Conservation (phyloP, 2,113 vertebrate genomes). For the Sylvilagus bachmani region DNA sequence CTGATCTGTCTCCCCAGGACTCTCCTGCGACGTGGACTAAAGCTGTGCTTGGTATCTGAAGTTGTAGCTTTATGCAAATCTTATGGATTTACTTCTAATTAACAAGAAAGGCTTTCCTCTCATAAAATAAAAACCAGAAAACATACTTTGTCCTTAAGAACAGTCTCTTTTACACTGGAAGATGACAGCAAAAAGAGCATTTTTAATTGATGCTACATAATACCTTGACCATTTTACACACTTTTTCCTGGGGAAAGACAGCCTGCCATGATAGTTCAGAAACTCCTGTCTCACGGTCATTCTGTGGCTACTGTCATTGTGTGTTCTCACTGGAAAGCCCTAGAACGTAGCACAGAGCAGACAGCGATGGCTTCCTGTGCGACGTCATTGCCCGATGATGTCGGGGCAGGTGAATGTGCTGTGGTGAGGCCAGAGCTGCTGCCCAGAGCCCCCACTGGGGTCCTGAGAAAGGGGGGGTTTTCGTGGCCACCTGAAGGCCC, state of each 20-base stretch:
- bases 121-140: slow-evolving; percentile 31
- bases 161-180: neutral
- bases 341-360: too few relatives aligned
- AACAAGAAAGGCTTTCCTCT: slow-evolving; percentile 29
- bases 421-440: neutral
- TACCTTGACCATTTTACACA: slow-evolving; percentile 1
- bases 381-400: neutral
- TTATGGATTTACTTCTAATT: neutral
- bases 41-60: slow-evolving; percentile 23
- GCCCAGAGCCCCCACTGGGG: neutral
- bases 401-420: neutral
- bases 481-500: neutral
- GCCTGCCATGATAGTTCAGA: neutral
- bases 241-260: neutral
- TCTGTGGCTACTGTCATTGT: neutral
- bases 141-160: slow-evolving; percentile 2
- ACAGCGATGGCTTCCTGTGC: too few relatives aligned
- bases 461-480: neutral
- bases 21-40: neutral
- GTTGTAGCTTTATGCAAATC: neutral
- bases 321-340: neutral
- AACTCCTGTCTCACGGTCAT: neutral
- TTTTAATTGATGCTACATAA: neutral
- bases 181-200: neutral
- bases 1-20: neutral